Base-by-base conservation (phyloP, 2,888 invertebrate species). In the Altica lythri region DNA sequence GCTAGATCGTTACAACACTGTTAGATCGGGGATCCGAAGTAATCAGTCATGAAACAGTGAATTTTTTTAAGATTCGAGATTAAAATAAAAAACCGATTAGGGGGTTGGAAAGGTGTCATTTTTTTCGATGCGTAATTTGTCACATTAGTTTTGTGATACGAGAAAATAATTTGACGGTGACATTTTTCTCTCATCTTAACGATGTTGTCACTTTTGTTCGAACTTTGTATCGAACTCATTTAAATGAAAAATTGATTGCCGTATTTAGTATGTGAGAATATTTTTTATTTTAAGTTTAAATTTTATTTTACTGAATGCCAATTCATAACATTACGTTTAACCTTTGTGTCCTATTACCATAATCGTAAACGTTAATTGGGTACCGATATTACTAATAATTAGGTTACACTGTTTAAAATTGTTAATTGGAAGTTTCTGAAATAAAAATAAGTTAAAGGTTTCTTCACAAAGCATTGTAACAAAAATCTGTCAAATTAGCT, bases 11-110 rank as follows among this genome's bases (percentile, higher is more conserved):
- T 66, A 63, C 61, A 45, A 34, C 55, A 53, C 57, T 59, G 63
- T 50, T 58, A 63, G 58, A 62, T 57, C 58, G 55, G 49, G 58
- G 55, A 56, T 59, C 56, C 55, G 51, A 58, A 52, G 60, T 66
- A 66, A 68, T 68, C 68, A 64, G 66, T 69, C 67, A 66, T 64
- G 60, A 64, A 62, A 61, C 59, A 44, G 53, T 42, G 57, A 43
- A 57, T 61, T 43, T 61, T 55, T 58, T 58, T 32, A 45, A 40
- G 49, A 34, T 55, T 34, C 12, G 30, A 30, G 51, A 65, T 67
- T 67, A 64, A 61, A 69, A 69, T 69, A 69, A 69, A 68, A 68
- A 67, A 64, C 61, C 67, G 66, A 69, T 69, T 69, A 69, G 63
- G 48, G 59, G 49, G 38, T 34, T 13, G 43, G 13, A 37, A 58